Evolutionary conservation across 2,113 vertebrate genomes (phyloP), one percentile per base, ranked within the genome.

Genomic region (Balaenoptera acutorostrata): DNA sequence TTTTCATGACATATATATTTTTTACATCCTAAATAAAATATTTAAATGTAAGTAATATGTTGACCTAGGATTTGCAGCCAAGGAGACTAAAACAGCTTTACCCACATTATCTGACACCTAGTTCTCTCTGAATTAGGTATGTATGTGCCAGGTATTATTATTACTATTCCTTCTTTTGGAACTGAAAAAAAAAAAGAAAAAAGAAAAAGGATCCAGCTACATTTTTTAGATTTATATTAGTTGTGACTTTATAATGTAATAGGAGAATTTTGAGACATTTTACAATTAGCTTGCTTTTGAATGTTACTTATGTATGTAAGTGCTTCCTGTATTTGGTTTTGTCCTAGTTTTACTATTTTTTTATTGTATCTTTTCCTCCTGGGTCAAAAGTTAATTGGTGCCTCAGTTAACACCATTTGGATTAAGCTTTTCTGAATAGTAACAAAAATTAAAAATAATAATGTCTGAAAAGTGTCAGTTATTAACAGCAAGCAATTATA

Each of bases 331-430:
- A 63, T 69, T 93, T 90, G 33, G 55, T 92, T 93, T 94, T 90
- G 25, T 95, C 44, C 31, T 9, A 81, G 29, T 90, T 92, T 87
- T 90, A 57, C 13, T 71, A 6, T 75, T 92, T 97, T 94, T 96
- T 46, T 78, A 41, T 84, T 80, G 49, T 3, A 74, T 90, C 23
- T 93, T 78, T 91, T 95, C 36, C 74, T 68, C 39, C 12, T 83
- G n/a, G 23, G 14, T 91, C 85, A 91, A 96, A 75, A 83, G 74
- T 97, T 97, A 88, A 93, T 49, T 96, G 46, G 29, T 81, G 10
- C 31, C 55, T 52, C 18, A 92, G 39, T 74, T 94, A 96, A 57
- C 36, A 88, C 61, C 15, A 36, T 74, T 90, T 78, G 39, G 6
- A 27, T 95, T 92, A 68, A 88, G 33, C 36, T 95, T 84, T 94